Conservation (phyloP, 2,797 vertebrate species). For the Microctenopoma stevenorrisi region DNA sequence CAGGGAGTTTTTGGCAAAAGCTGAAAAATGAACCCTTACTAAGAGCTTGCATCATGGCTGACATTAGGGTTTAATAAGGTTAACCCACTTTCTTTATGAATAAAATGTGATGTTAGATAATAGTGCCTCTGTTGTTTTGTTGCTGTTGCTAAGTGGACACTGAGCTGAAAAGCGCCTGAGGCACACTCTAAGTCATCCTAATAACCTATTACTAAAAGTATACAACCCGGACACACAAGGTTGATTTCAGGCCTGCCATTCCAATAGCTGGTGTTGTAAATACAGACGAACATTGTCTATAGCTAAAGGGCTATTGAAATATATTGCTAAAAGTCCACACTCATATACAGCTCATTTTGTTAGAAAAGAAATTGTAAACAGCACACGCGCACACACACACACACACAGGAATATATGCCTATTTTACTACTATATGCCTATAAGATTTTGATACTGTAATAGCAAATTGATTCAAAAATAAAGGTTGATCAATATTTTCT, state of each 20-base stretch:
- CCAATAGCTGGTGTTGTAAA: neutral
- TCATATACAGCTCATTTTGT: too few relatives aligned
- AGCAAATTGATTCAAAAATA: too few relatives aligned
- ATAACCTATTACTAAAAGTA: slow-evolving; percentile 32
- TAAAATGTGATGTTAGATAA: slow-evolving; percentile 51
- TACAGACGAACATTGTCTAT: neutral
- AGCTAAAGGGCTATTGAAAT: neutral
- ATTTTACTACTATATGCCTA: too few relatives aligned
- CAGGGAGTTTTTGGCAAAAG: slow-evolving; percentile 5
- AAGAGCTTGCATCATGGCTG: slow-evolving; percentile 57
- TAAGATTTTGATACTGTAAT: too few relatives aligned
- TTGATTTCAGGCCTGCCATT: slow-evolving; percentile 18
- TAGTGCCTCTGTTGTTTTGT: slow-evolving; percentile 41
- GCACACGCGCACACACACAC: too few relatives aligned
- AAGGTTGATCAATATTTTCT: neutral
- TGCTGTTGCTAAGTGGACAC: slow-evolving; percentile 17
- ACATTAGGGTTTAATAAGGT: slow-evolving; percentile 61
- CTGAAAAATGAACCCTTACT: slow-evolving; percentile 20
- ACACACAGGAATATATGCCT: too few relatives aligned
- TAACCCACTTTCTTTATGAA: slow-evolving; percentile 69
- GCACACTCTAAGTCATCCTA: slow-evolving; percentile 18
- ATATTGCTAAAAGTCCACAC: too few relatives aligned
- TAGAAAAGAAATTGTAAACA: too few relatives aligned
- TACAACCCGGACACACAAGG: slow-evolving; percentile 3
- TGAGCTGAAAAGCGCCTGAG: slow-evolving; percentile 27